phyloP scores from a whole-genome alignment of 2,888 invertebrate genomes.

The Ormyrus labotus region DNA sequence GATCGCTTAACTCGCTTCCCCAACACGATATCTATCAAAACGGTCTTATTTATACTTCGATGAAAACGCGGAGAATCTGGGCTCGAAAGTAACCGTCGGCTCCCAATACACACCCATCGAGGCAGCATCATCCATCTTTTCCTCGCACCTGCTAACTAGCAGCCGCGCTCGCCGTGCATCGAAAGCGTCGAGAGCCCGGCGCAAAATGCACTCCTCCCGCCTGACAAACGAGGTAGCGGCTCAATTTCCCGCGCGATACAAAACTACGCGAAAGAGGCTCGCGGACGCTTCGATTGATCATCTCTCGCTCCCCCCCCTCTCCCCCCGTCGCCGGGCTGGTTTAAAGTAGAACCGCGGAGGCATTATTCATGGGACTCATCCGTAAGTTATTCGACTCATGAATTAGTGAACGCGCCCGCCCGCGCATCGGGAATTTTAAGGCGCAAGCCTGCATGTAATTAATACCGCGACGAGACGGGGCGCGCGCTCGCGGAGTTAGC shows the following conservation, averaged over 20 bases:
- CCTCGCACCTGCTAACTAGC: too few species aligned
- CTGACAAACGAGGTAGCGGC: conserved; percentile 21
- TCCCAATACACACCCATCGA: too few species aligned
- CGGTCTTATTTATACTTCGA: too few species aligned
- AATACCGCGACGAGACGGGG: conserved; percentile 45
- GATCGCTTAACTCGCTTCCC: too few species aligned
- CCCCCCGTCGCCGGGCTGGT: neutral
- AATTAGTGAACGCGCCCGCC: conserved; percentile 65
- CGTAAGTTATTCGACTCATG: conserved; percentile 69
- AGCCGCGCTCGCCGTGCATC: too few species aligned
- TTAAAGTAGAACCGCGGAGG: conserved; percentile 43
- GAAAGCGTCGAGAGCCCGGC: too few species aligned
- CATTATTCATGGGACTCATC: conserved; percentile 68
- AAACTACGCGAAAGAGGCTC: conserved; percentile 11
- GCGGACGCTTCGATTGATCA: conserved; percentile 31
- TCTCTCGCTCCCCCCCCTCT: neutral
- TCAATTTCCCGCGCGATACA: neutral
- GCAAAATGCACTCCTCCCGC: too few species aligned
- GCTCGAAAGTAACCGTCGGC: too few species aligned
- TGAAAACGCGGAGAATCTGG: too few species aligned
- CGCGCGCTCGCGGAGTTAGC: conserved; percentile 37
- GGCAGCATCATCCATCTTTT: too few species aligned
- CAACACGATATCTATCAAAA: too few species aligned
- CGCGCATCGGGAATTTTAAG: conserved; percentile 53
- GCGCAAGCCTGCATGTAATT: conserved; percentile 44